Conservation (phyloP, 2,888 invertebrate genomes). For the Reticulitermes lucifugus region DNA sequence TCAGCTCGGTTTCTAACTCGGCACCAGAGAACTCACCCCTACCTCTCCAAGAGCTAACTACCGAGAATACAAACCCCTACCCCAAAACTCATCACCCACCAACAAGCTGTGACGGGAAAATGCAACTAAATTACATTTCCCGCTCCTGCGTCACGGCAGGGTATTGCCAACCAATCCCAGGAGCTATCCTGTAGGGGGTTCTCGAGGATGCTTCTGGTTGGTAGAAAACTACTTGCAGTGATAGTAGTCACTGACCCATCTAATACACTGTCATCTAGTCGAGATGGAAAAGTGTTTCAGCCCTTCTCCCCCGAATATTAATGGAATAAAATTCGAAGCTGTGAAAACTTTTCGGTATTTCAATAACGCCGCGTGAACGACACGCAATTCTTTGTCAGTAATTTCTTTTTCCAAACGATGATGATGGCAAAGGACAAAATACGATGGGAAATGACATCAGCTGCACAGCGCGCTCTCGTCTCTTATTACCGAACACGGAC, state of each 20-base stretch:
- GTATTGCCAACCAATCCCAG: slow-evolving; percentile 46
- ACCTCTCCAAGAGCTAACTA: slow-evolving; percentile 31
- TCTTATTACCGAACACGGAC: slow-evolving; percentile 8
- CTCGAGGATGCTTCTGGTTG: slow-evolving; percentile 46
- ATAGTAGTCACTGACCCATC: slow-evolving; percentile 37
- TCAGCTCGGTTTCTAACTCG: neutral
- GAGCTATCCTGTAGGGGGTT: slow-evolving; percentile 40
- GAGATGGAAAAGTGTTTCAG: slow-evolving; percentile 28
- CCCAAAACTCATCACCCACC: slow-evolving; percentile 49
- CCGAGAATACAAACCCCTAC: slow-evolving; percentile 40
- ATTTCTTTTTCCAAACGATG: slow-evolving; percentile 13
- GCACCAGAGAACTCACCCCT: neutral
- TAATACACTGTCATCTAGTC: slow-evolving; percentile 27
- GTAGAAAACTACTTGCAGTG: slow-evolving; percentile 32
- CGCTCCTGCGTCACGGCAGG: slow-evolving; percentile 46
- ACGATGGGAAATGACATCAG: slow-evolving; percentile 10
- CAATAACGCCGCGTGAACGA: slow-evolving; percentile 19
- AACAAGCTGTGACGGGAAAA: slow-evolving; percentile 48
- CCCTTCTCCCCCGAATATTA: slow-evolving; percentile 25
- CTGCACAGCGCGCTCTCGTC: neutral
- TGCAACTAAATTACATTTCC: slow-evolving; percentile 51
- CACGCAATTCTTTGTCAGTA: slow-evolving; percentile 35
- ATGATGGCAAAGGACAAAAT: slow-evolving; percentile 10
- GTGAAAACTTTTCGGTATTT: slow-evolving; percentile 21
- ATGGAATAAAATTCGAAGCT: slow-evolving; percentile 36